A percentile compares a stretch with the other conserved stretches of the same genome.
Evolutionary conservation across 2,113 vertebrate species (phyloP).

Genomic region (Upupa epops): DNA sequence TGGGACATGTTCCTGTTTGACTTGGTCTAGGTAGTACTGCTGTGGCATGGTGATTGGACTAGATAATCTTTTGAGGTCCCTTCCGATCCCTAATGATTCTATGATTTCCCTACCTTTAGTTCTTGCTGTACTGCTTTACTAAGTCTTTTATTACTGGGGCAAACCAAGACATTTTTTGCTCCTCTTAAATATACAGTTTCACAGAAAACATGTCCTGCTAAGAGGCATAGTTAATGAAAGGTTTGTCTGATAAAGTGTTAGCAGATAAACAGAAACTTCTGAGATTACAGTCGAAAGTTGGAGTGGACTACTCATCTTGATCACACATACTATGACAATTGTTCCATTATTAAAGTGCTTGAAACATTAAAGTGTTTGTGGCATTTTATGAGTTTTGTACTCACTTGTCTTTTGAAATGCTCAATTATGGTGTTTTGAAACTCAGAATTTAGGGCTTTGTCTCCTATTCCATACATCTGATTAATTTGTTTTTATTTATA

Average conservation of each 20-base stretch:
- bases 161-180: background rate
- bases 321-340: background rate
- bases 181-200: background rate
- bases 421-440: background rate
- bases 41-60: too few relatives aligned
- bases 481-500: background rate
- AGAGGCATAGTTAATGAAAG: background rate
- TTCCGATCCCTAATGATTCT: too few relatives aligned
- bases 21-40: too few relatives aligned
- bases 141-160: background rate
- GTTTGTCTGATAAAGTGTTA: background rate
- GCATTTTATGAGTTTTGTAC: background rate
- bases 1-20: too few relatives aligned
- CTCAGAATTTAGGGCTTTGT: background rate
- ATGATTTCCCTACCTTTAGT: background rate
- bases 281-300: background rate
- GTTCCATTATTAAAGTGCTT: background rate
- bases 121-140: background rate
- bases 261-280: background rate
- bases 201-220: background rate
- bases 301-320: background rate
- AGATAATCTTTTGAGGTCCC: too few relatives aligned
- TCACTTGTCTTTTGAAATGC: background rate
- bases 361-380: background rate
- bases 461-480: background rate